Conservation (phyloP, 2,113 vertebrate genomes). For the Microcebus jonahi region DNA sequence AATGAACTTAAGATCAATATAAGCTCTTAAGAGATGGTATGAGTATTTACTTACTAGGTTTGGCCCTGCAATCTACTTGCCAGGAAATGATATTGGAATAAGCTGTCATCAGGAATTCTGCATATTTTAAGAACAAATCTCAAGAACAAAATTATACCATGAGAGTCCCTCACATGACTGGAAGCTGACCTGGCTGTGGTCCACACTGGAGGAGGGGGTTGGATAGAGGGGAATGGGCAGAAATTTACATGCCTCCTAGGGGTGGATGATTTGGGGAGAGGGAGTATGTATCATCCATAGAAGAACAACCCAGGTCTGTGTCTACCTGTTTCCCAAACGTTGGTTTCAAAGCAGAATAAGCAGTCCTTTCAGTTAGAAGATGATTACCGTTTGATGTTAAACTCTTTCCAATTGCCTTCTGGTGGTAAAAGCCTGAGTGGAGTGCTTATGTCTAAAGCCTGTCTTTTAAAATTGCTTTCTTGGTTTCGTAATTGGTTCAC, state of each 20-base stretch:
- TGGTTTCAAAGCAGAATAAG: not conserved
- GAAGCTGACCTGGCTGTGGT: not conserved
- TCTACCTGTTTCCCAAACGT: not conserved
- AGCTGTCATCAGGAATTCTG: not conserved
- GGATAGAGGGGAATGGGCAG: not conserved
- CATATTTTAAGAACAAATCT: constrained; percentile 18
- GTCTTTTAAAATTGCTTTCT: not conserved
- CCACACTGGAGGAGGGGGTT: not conserved
- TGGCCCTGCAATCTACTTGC: not conserved
- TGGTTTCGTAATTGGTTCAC: not conserved
- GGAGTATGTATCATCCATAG: not conserved
- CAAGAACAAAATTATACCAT: not conserved
- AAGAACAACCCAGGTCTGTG: not conserved
- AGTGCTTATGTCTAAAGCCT: not conserved
- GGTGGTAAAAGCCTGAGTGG: not conserved
- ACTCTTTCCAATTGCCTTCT: not conserved
- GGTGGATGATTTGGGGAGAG: not conserved
- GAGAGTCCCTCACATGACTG: not conserved
- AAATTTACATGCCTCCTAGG: not conserved
- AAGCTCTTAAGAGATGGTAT: not conserved
- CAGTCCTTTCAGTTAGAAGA: not conserved
- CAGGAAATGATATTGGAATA: not conserved
- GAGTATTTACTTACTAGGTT: not conserved
- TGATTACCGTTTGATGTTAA: constrained; percentile 4
- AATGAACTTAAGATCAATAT: not conserved